Conservation (phyloP, 2,113 vertebrate species). For the Pelecanus crispus region DNA sequence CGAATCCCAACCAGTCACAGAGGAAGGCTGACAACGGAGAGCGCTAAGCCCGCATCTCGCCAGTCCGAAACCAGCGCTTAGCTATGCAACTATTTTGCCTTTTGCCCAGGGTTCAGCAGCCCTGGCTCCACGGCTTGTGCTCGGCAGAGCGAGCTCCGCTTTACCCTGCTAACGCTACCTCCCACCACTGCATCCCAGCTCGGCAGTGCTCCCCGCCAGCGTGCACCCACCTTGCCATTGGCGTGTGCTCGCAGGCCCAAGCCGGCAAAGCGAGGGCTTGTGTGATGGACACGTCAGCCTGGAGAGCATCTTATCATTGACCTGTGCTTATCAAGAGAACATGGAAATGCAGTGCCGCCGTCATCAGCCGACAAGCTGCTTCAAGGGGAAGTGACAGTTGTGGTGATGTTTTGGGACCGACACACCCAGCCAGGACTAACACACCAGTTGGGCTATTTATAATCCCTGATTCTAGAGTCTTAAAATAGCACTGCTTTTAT, state of each 20-base stretch:
- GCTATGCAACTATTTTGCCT: background rate
- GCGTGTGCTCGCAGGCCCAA: rapidly evolving
- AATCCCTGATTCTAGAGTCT: background rate
- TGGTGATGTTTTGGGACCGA: background rate
- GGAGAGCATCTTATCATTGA: background rate
- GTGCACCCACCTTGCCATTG: rapidly evolving
- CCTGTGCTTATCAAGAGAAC: background rate
- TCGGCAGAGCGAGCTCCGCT: background rate
- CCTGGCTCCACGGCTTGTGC: background rate
- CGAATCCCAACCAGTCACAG: background rate
- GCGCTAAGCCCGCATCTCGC: background rate
- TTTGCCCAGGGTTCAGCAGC: background rate
- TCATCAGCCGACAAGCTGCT: background rate
- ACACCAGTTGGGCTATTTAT: conserved; percentile 33
- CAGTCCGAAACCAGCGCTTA: background rate
- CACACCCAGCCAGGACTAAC: conserved; percentile 42
- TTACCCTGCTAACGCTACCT: rapidly evolving
- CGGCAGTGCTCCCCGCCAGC: rapidly evolving
- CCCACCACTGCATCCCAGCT: background rate
- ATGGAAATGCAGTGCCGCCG: background rate
- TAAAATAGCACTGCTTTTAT: conserved; percentile 42
- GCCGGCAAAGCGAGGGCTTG: background rate
- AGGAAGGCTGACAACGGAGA: background rate
- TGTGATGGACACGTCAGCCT: background rate
- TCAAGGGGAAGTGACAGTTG: conserved; percentile 23